A percentile compares a stretch with the other conserved stretches of the same genome.
phyloP scores from a whole-genome alignment of 1,140 invertebrate genomes.

The Drosophila sucinea region DNA sequence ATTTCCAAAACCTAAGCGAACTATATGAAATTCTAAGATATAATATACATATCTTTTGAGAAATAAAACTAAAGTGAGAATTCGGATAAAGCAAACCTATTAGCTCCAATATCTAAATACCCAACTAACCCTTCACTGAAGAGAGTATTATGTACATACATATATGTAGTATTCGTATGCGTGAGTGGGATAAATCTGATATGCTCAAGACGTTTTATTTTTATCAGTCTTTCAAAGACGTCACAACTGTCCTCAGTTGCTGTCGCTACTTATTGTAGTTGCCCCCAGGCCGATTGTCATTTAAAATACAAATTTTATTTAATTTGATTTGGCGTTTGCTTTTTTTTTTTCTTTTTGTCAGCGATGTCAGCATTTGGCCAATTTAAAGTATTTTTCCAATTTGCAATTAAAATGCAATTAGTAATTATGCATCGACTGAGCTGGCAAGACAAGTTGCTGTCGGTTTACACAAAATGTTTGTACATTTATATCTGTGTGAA shows the following conservation, averaged over 20 bases:
- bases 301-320: conserved; percentile 62
- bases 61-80: too few relatives aligned
- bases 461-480: not conserved
- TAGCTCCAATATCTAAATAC: too few relatives aligned
- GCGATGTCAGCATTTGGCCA: conserved; percentile 15
- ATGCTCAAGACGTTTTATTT: not conserved
- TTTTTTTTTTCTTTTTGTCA: not conserved
- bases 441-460: not conserved
- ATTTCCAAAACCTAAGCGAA: too few relatives aligned
- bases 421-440: conserved; percentile 55
- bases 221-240: conserved; percentile 1
- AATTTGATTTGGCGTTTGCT: conserved; percentile 54
- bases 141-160: not conserved
- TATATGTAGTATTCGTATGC: not conserved
- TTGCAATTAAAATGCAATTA: conserved; percentile 63
- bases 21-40: too few relatives aligned
- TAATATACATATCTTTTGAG: too few relatives aligned
- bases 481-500: not conserved
- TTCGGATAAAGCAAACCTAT: too few relatives aligned
- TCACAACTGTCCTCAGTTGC: conserved; percentile 13
- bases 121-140: too few relatives aligned
- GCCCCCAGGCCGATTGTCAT: conserved; percentile 39
- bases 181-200: conserved; percentile 5
- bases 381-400: conserved; percentile 40
- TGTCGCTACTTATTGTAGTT: conserved; percentile 17